These are phyloP conservation scores for Eutolmus rufibarbis DNA, from an alignment of 2,888 invertebrate genomes.

Conservation along the genomic window DNA sequence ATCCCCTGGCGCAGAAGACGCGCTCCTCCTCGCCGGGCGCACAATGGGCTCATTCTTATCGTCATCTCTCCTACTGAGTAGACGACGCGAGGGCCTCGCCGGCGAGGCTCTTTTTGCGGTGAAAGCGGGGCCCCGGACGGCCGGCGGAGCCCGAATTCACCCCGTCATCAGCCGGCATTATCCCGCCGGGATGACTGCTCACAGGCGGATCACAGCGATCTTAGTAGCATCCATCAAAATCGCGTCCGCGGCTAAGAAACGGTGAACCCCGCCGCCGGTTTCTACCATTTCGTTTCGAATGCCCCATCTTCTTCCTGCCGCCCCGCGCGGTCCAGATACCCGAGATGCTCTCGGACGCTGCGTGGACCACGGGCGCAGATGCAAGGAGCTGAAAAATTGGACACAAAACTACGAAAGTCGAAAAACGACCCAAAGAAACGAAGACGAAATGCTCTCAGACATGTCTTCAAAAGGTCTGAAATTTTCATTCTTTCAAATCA, in stretches of 20 bases:
- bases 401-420: constrained; percentile 15
- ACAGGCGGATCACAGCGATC: constrained; percentile 27
- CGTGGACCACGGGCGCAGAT: constrained; percentile 1
- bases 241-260: constrained; percentile 3
- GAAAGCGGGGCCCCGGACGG: neutral
- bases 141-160: neutral
- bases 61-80: constrained; percentile 35
- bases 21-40: constrained; percentile 27
- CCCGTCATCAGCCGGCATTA: constrained; percentile 35
- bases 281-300: constrained; percentile 32
- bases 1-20: constrained; percentile 26
- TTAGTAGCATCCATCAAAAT: constrained; percentile 38
- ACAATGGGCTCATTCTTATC: constrained; percentile 30
- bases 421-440: constrained; percentile 15
- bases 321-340: constrained; percentile 2
- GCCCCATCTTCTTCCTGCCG: neutral
- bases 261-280: neutral
- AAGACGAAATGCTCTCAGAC: constrained; percentile 41
- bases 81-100: neutral
- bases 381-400: constrained; percentile 36
- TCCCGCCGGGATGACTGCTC: constrained; percentile 32
- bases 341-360: neutral
- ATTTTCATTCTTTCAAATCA: constrained; percentile 49
- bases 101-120: neutral
- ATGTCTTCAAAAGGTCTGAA: constrained; percentile 49